Percentiles rank a stretch among this genome's conserved stretches.
Evolutionary conservation across 2,113 vertebrate genomes (phyloP).

Genomic region (Cairina moschata): DNA sequence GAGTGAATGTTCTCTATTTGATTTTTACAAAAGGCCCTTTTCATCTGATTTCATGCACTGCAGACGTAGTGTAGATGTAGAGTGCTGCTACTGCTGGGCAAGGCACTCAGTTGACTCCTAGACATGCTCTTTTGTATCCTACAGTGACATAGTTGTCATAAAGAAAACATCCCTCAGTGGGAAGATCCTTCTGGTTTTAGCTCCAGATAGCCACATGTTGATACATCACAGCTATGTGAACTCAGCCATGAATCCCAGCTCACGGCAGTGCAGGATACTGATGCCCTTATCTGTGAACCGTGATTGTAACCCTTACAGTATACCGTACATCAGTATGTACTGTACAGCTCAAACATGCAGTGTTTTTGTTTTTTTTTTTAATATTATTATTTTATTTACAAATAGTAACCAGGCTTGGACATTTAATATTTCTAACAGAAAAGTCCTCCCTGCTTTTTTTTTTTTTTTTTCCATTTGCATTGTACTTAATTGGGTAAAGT

Average conservation of each 20-base stretch:
- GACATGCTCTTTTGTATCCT: background rate
- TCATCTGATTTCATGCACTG: background rate
- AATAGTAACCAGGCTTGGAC: background rate
- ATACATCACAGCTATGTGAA: background rate
- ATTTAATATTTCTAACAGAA: background rate
- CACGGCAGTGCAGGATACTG: background rate
- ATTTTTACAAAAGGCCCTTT: background rate
- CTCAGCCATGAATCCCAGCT: background rate
- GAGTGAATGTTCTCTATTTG: background rate
- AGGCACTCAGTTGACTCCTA: background rate
- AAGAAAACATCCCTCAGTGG: background rate
- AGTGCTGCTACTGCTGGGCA: background rate
- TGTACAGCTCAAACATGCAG: background rate
- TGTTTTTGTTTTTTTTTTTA: background rate
- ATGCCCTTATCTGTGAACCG: background rate
- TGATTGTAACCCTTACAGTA: background rate
- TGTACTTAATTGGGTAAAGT: background rate
- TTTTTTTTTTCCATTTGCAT: background rate
- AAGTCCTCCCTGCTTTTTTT: background rate
- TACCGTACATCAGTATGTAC: background rate
- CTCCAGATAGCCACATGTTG: background rate
- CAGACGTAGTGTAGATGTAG: fast-evolving
- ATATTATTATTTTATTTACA: background rate
- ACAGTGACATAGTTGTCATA: background rate
- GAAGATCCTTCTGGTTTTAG: background rate